Conservation (phyloP, 1,140 invertebrate genomes). For the Aphis craccivora region DNA sequence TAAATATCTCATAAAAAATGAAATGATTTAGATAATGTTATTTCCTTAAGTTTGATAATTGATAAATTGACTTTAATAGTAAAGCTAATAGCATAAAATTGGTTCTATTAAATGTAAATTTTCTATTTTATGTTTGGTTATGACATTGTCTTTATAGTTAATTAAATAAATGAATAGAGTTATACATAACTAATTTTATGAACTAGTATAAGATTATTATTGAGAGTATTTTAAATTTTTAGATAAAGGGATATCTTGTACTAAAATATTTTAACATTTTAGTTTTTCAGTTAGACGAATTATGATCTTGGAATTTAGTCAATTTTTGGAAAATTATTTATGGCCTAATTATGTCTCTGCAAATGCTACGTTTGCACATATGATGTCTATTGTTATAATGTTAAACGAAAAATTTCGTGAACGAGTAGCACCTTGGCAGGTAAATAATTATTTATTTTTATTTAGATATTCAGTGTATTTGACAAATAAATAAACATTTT, state of each 20-base stretch:
- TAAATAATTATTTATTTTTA: constrained; percentile 63
- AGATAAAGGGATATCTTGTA: neutral
- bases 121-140: too few relatives aligned
- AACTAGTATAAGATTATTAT: neutral
- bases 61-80: too few relatives aligned
- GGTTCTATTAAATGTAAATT: too few relatives aligned
- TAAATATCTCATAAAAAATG: too few relatives aligned
- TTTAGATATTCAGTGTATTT: neutral
- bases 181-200: neutral
- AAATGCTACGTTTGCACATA: constrained; percentile 77
- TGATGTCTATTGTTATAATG: constrained; percentile 96
- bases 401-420: constrained; percentile 99
- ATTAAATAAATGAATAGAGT: neutral
- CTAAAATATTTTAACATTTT: constrained; percentile 62
- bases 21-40: too few relatives aligned
- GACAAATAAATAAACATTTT: neutral
- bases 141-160: neutral
- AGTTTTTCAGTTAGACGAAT: constrained; percentile 86
- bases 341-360: constrained; percentile 91
- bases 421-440: constrained; percentile 94
- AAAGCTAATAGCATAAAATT: too few relatives aligned
- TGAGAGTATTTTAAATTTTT: neutral
- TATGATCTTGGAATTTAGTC: constrained; percentile 96
- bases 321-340: constrained; percentile 95
- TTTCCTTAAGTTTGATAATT: too few relatives aligned